Base-by-base conservation (phyloP, 2,888 invertebrate genomes). In the Periphyllus acericola region DNA sequence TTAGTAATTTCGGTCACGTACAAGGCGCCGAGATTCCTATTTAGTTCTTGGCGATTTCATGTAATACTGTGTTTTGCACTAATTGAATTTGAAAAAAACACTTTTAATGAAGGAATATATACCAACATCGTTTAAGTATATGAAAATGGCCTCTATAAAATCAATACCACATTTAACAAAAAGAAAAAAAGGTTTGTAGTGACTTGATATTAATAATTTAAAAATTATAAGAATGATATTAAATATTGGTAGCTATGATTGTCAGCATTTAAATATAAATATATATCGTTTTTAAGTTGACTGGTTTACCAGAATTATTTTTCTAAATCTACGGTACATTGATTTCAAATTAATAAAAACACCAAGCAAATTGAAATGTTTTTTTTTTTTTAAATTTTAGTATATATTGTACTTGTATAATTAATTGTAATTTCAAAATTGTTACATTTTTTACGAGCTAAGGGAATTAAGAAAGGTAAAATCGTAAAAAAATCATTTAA, bases 1-100 rank as follows among this genome's bases (percentile, higher is more conserved):
- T 83, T 76, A 32, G 76, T 19, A 9, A 84, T 76, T 84, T 76
- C 25, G 66, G 29, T 84, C 84, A 84, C 84, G 84, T 84, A 66
- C 66, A 46, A 76, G 76, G 25, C 32, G 60, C 66, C 76, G 66
- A 84, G 66, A 76, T 84, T 76, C 46, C 40, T 46, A 66, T 46
- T 46, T 76, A 76, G 66, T 84, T 84, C 46, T 66, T 46, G 29
- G 66, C 29, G 29, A 60, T 66, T 60, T 75, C 75, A 14, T 40
- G 40, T 75, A 66, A 76, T 66, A 52, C 32, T 32, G 76, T 32
- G 46, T 68, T 83, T 66, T n/a, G 32, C 68, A 85, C 66, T 85
- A 52, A 85, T 76, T 78, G 14, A 78, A 78, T 78, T 68, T 40
- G 52, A 78, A 29, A 52, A 76, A 76, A 71, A 71, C n/a, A 78